phyloP scores from a whole-genome alignment of 1,140 invertebrate species.

The Leptinotarsa lineolata region DNA sequence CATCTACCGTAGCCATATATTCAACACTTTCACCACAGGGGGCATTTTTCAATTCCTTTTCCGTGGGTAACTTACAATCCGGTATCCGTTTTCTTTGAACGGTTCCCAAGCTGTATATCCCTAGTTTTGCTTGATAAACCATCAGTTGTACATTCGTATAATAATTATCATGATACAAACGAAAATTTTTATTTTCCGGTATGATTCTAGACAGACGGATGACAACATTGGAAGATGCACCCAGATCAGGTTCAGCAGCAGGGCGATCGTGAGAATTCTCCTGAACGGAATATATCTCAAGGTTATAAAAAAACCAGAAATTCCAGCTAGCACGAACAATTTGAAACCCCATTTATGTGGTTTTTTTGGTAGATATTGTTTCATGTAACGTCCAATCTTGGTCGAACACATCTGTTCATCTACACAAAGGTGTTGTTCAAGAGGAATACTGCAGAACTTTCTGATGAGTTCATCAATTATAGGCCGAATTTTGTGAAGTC shows the following conservation, averaged over 20 bases:
- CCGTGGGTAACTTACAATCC: background rate
- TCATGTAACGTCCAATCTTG: background rate
- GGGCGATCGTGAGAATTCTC: background rate
- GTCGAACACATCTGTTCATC: background rate
- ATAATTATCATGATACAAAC: background rate
- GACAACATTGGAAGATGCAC: background rate
- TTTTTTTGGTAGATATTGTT: background rate
- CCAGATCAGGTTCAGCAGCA: background rate
- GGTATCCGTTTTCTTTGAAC: background rate
- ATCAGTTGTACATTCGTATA: background rate
- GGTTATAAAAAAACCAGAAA: background rate
- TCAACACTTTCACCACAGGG: constrained; percentile 23
- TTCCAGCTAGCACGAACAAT: background rate
- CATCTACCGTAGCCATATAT: background rate
- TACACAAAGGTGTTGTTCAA: background rate
- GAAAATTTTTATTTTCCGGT: background rate
- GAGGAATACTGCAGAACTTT: background rate
- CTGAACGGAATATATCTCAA: background rate
- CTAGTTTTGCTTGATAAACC: background rate
- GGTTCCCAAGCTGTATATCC: background rate
- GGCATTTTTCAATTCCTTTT: background rate
- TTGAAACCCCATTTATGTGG: background rate
- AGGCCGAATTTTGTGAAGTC: background rate
- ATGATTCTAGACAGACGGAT: background rate
- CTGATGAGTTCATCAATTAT: background rate